phyloP scores from a whole-genome alignment of 1,140 invertebrate genomes.

The Eurosta solidaginis region DNA sequence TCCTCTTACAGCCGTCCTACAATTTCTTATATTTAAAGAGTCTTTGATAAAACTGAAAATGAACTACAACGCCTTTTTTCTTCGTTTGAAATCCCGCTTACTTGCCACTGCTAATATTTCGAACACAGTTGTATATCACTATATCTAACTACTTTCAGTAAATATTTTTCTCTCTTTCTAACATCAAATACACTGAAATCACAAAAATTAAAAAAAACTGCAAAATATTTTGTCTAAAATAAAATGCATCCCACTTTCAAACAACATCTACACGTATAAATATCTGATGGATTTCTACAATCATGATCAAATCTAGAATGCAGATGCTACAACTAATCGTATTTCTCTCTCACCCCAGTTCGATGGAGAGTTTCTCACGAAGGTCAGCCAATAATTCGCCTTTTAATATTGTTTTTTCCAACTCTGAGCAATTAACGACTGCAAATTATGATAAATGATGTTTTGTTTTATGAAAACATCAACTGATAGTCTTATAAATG shows the following conservation, averaged over 20 bases:
- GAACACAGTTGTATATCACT: too few relatives aligned
- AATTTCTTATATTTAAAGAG: too few relatives aligned
- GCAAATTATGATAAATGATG: not conserved
- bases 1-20: too few relatives aligned
- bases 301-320: not conserved
- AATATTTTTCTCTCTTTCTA: conserved; percentile 12
- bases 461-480: too few relatives aligned
- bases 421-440: not conserved
- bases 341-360: conserved; percentile 18
- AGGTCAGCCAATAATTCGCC: conserved; percentile 2
- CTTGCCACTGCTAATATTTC: too few relatives aligned
- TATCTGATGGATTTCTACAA: not conserved
- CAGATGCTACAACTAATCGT: not conserved
- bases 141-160: not conserved
- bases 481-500: too few relatives aligned
- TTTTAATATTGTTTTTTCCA: not conserved
- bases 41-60: too few relatives aligned
- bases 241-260: not conserved
- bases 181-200: not conserved
- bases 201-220: not conserved
- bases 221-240: not conserved
- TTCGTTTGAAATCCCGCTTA: too few relatives aligned
- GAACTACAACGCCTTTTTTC: too few relatives aligned
- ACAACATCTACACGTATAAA: not conserved
- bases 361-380: conserved; percentile 12